These are phyloP conservation scores for Xanthia icteritia DNA, from an alignment of 2,888 invertebrate species.

Conservation along the genomic window DNA sequence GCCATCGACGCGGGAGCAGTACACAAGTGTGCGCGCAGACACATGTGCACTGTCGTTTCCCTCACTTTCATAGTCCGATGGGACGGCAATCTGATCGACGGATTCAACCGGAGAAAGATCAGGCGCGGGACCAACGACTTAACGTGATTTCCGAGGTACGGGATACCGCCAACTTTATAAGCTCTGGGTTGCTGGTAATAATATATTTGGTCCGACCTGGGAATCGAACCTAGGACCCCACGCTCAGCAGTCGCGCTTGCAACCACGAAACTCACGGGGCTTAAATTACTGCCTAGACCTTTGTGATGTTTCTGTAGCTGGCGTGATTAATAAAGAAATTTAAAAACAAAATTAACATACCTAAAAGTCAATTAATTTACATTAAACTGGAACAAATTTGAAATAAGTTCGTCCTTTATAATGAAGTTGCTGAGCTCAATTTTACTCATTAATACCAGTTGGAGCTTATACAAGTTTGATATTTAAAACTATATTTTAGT, in stretches of 20 bases:
- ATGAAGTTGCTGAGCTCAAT: conserved; percentile 31
- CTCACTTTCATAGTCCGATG: neutral
- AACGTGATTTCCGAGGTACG: neutral
- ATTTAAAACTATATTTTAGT: conserved; percentile 61
- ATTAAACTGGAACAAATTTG: conserved; percentile 11
- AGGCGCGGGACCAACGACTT: neutral
- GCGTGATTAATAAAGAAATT: neutral
- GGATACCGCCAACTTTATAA: neutral
- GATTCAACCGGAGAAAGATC: neutral
- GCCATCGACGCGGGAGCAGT: neutral
- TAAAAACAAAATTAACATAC: conserved; percentile 3
- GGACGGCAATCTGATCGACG: neutral
- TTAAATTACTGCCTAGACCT: neutral
- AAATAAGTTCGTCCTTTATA: conserved; percentile 10
- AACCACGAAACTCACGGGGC: neutral
- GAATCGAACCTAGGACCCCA: neutral
- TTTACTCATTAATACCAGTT: conserved; percentile 59
- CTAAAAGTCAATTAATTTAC: neutral
- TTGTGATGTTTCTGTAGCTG: neutral
- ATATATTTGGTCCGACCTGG: neutral
- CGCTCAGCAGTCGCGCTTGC: neutral
- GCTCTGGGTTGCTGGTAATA: too few relatives aligned
- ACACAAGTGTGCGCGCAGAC: neutral
- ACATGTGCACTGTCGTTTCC: neutral
- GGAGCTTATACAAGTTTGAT: conserved; percentile 61